A percentile compares a stretch with the other conserved stretches of the same genome.
These are phyloP conservation scores for Polia nebulosa DNA, from an alignment of 2,888 invertebrate species.

Conservation along the genomic window DNA sequence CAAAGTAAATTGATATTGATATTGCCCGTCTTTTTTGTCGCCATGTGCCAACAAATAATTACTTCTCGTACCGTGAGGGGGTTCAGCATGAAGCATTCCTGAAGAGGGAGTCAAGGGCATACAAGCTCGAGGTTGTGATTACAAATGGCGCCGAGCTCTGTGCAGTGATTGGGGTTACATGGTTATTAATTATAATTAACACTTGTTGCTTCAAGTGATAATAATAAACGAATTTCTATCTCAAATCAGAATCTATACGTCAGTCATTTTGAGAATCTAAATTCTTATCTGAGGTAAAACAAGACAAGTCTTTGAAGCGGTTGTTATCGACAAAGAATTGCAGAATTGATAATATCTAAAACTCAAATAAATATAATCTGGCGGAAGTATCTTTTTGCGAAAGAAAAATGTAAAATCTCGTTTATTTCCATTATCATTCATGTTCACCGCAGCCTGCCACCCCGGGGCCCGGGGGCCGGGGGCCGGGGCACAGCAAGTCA, in stretches of 20 bases:
- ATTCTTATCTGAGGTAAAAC: background rate
- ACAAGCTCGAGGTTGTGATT: background rate
- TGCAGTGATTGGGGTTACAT: conserved; percentile 20
- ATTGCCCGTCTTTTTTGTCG: background rate
- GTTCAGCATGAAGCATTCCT: too few relatives aligned
- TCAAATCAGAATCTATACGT: background rate
- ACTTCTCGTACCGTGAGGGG: too few relatives aligned
- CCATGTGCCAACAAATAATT: background rate
- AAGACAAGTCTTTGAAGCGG: background rate
- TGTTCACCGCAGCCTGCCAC: background rate
- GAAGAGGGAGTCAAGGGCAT: background rate
- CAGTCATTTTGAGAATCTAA: background rate
- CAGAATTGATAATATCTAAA: conserved; percentile 18
- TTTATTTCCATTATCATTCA: conserved; percentile 34
- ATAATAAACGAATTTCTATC: conserved; percentile 11
- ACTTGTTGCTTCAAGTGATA: conserved; percentile 14
- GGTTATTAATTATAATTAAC: conserved; percentile 26
- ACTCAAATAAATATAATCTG: background rate
- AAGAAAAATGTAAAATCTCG: conserved; percentile 36
- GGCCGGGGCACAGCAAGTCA: conserved; percentile 17
- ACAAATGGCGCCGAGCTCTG: background rate
- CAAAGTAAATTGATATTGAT: background rate
- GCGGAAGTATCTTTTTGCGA: conserved; percentile 19
- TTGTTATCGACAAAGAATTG: conserved; percentile 15
- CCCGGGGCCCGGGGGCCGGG: background rate